A percentile compares a stretch with the other conserved stretches of the same genome.
phyloP scores from a whole-genome alignment of 2,888 invertebrate genomes.

The Patella ulyssiponensis region DNA sequence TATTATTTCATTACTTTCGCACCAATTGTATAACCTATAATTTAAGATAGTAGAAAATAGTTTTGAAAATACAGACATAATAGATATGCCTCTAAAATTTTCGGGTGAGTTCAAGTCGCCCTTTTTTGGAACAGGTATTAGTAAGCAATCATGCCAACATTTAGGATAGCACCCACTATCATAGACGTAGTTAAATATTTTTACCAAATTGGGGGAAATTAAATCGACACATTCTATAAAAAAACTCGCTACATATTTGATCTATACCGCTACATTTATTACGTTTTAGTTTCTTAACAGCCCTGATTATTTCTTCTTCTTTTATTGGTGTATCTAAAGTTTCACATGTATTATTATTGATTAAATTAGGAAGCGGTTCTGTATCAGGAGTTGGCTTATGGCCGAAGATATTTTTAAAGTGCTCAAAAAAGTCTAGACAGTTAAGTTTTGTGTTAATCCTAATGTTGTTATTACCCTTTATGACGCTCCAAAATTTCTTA shows the following conservation, averaged over 20 bases:
- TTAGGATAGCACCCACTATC: not conserved
- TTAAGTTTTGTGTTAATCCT: not conserved
- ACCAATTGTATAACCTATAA: not conserved
- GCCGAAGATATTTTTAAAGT: not conserved
- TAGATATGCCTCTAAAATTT: conserved; percentile 2
- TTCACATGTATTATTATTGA: not conserved
- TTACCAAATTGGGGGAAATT: not conserved
- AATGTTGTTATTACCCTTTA: not conserved
- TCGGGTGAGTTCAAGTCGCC: not conserved
- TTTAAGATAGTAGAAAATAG: not conserved
- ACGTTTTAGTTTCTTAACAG: not conserved
- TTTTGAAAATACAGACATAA: conserved; percentile 5
- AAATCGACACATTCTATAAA: not conserved
- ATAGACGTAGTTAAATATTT: not conserved
- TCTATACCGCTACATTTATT: not conserved
- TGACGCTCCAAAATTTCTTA: not conserved
- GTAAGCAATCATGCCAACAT: not conserved
- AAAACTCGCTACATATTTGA: not conserved
- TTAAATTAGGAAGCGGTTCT: not conserved
- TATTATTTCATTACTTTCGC: not conserved
- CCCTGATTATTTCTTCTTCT: not conserved
- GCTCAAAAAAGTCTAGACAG: not conserved
- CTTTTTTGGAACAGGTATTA: not conserved
- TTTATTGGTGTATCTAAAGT: not conserved
- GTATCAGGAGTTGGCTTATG: not conserved